Evolutionary conservation across 2,797 vertebrate species (phyloP), one percentile per base, ranked within the genome.

Genomic region (Gallinago nigripennis): DNA sequence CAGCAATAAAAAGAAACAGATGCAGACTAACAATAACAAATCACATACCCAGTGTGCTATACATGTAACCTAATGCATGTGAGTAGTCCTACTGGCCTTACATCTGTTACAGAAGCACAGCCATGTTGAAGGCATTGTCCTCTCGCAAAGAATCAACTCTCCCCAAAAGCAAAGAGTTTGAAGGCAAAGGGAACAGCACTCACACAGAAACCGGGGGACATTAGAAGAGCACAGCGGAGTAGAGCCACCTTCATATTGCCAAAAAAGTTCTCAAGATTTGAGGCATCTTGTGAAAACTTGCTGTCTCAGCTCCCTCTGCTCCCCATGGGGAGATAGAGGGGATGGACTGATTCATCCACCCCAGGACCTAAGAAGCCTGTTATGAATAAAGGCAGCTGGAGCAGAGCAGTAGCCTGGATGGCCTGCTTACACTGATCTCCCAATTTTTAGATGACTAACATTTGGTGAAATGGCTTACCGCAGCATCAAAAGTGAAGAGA

Each of bases 1-100:
- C 88, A 96, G 68, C 75, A 88, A 77, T 95, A 87, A 95, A 94
- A 92, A 92, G 83, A 86, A 96, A 85, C 90, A 94, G 86, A 95
- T 93, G 95, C 68, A 93, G 93, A 94, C 95, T 92, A 95, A 88
- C 87, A 81, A 70, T 86, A 95, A 88, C 80, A 88, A 90, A 91
- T 94, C 73, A 75, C 73, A 82, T 63, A 85, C 9, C 30, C 81
- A 31, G 48, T 90, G 78, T 11, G 10, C 77, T 86, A 8, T 45
- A 57, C 37, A 7, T 85, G 83, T 69, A 94, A 71, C 79, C 46
- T 82, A 89, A 95, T 48, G 64, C 57, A 78, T 37, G 45, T 45
- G 53, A 94, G 51, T 58, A 82, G 60, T 80, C 81, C 64, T 92
- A 64, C 71, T 75, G 78, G 71, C 71, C 61, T 84, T 92, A 54